Conservation (phyloP, 2,797 vertebrate species). For the Periparus ater region DNA sequence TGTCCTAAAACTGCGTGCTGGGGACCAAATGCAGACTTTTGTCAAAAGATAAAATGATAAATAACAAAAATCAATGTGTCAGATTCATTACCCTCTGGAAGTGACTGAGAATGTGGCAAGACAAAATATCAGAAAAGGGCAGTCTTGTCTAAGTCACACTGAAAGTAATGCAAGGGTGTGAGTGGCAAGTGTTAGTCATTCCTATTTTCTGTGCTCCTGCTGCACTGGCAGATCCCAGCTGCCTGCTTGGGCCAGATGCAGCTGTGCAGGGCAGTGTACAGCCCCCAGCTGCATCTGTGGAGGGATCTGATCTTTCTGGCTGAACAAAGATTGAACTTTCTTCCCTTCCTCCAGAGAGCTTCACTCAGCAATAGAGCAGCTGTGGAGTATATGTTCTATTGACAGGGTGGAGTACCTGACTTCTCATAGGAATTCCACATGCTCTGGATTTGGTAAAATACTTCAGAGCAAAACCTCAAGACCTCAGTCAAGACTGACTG, state of each 20-base stretch:
- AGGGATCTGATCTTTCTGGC: not conserved
- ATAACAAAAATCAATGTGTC: not conserved
- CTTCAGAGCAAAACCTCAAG: not conserved
- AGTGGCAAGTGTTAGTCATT: conserved; percentile 5
- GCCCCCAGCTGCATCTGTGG: not conserved
- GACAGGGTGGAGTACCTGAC: accelerated
- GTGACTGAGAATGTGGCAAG: not conserved
- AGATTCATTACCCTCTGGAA: not conserved
- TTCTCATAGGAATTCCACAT: not conserved
- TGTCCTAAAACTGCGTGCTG: not conserved
- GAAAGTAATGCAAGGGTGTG: not conserved
- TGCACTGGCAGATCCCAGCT: not conserved
- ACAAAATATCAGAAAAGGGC: not conserved
- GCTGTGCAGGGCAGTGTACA: not conserved
- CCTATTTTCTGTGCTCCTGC: not conserved
- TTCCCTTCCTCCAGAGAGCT: not conserved
- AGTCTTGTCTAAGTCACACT: not conserved
- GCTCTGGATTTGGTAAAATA: not conserved
- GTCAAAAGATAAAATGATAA: not conserved
- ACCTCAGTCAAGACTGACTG: not conserved
- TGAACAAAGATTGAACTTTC: not conserved
- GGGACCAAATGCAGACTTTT: not conserved
- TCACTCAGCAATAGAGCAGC: not conserved
- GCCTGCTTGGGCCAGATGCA: not conserved
- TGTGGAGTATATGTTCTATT: accelerated